Evolutionary conservation across 2,888 invertebrate genomes (phyloP).

Genomic region (Tachina grossa): DNA sequence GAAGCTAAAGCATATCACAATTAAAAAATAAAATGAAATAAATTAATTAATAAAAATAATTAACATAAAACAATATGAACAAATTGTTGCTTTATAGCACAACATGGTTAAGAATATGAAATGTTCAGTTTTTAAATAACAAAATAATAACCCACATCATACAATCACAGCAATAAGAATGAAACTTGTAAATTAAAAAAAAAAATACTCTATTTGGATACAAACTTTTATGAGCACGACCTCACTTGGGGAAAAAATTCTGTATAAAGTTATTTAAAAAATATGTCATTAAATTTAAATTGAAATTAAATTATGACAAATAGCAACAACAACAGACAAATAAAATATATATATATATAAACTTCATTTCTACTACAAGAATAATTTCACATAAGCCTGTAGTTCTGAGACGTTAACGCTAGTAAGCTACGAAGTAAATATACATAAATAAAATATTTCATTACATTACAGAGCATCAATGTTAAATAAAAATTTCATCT

Average conservation of each 20-base stretch:
- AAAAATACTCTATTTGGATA: slow-evolving; percentile 18
- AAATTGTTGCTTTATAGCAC: slow-evolving; percentile 46
- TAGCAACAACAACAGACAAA: slow-evolving; percentile 33
- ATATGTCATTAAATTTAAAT: slow-evolving; percentile 68
- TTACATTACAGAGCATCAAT: too few species aligned
- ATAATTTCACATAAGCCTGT: background rate
- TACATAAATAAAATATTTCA: too few species aligned
- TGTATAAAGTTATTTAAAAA: slow-evolving; percentile 48
- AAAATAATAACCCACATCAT: slow-evolving; percentile 45
- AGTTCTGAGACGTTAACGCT: background rate
- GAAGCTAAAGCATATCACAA: slow-evolving; percentile 3
- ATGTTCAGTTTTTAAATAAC: slow-evolving; percentile 27
- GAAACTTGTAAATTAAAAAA: slow-evolving; percentile 68
- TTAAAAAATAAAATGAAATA: slow-evolving; percentile 60
- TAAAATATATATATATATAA: background rate
- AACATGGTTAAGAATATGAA: background rate
- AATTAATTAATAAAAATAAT: slow-evolving; percentile 59
- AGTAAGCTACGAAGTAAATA: too few species aligned
- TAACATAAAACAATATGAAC: slow-evolving; percentile 58
- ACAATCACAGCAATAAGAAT: slow-evolving; percentile 47
- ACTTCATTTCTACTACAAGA: background rate
- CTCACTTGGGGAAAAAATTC: background rate
- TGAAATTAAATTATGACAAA: slow-evolving; percentile 65
- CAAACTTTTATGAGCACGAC: background rate
- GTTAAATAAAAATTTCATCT: too few species aligned